A percentile compares a stretch with the other conserved stretches of the same genome.
Conservation (phyloP, 2,113 vertebrate genomes). For the Probosciger aterrimus region DNA sequence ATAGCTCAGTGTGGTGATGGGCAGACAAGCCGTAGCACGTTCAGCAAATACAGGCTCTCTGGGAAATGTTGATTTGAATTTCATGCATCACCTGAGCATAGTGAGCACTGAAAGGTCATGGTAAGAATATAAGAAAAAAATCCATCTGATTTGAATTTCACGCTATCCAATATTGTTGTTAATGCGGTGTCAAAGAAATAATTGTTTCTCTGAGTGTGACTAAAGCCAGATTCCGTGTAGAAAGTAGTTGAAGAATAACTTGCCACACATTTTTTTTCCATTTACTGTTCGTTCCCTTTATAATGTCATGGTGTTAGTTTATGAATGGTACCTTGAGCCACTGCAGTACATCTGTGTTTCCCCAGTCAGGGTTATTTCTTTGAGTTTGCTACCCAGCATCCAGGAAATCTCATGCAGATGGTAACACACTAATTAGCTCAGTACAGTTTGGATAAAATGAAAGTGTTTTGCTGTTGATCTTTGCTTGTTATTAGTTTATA, state of each 20-base stretch:
- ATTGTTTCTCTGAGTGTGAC: background rate
- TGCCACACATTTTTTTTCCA: background rate
- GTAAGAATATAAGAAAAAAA: background rate
- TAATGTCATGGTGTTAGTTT: background rate
- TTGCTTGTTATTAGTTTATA: background rate
- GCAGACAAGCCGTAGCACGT: background rate
- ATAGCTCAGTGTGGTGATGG: background rate
- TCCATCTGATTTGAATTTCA: conserved; percentile 18
- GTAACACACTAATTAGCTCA: background rate
- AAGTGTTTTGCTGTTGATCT: background rate
- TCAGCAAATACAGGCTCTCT: background rate
- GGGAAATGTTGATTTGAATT: conserved; percentile 1
- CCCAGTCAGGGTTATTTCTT: background rate
- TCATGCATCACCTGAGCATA: background rate
- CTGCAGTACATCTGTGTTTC: background rate
- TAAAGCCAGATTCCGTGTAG: background rate
- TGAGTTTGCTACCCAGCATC: background rate
- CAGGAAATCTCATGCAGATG: background rate
- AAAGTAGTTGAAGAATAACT: background rate
- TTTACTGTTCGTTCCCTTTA: background rate
- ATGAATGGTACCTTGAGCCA: background rate
- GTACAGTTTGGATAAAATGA: background rate
- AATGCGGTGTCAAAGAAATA: background rate
- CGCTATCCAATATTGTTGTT: background rate
- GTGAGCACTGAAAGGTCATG: conserved; percentile 3